These are phyloP conservation scores for Alexandromys fortis DNA, from an alignment of 2,113 vertebrate genomes.

Conservation along the genomic window DNA sequence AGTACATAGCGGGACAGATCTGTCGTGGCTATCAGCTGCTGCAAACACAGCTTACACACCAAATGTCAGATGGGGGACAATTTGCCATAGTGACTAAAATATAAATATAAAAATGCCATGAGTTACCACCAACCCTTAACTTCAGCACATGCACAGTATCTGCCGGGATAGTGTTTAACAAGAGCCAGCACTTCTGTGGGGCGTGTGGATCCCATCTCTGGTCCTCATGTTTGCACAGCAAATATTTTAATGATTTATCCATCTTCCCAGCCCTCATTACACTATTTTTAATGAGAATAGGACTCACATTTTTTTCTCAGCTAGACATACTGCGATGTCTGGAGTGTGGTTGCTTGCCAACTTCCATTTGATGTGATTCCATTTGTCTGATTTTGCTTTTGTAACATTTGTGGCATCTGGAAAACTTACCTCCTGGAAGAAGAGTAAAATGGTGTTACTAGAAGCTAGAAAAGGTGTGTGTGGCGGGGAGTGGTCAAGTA, in stretches of 20 bases:
- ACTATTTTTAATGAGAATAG: conserved; percentile 49
- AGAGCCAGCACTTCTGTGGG: background rate
- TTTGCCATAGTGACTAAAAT: background rate
- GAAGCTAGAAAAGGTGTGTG: background rate
- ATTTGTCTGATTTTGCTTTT: background rate
- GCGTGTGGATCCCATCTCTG: background rate
- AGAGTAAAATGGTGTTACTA: background rate
- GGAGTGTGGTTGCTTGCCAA: conserved; percentile 18
- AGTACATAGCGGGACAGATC: background rate
- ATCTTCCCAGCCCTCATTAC: background rate
- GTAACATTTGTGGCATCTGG: background rate
- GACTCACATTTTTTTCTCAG: background rate
- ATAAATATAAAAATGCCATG: background rate
- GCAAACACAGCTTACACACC: background rate
- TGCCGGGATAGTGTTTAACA: background rate
- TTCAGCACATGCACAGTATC: background rate
- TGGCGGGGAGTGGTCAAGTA: too few relatives aligned
- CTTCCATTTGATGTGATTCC: background rate
- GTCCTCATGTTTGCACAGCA: background rate
- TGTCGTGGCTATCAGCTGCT: background rate
- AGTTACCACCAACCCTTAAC: background rate
- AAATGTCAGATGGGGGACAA: background rate
- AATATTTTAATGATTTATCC: background rate
- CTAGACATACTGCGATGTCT: conserved; percentile 45
- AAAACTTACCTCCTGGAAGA: background rate